Percentiles rank a stretch among this genome's conserved stretches.
phyloP scores from a whole-genome alignment of 2,113 vertebrate genomes.

The Puntigrus tetrazona region DNA sequence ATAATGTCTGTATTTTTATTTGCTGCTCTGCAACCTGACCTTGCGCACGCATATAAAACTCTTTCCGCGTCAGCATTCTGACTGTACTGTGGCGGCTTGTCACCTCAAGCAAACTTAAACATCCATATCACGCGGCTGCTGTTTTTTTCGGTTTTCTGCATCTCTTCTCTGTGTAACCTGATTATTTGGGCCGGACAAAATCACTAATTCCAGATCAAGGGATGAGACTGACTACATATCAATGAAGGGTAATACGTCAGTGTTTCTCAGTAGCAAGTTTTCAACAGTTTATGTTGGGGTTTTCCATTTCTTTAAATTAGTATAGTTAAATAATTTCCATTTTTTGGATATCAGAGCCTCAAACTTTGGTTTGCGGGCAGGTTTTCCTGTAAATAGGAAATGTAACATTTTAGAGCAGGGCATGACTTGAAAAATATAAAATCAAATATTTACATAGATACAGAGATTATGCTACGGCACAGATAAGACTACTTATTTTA shows the following conservation, averaged over 20 bases:
- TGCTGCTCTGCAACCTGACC: conserved; percentile 12
- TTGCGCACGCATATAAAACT: neutral
- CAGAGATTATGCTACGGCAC: neutral
- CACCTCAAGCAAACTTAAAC: conserved; percentile 13
- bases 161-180: neutral
- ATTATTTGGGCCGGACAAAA: neutral
- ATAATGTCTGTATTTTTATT: neutral
- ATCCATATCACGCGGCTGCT: neutral
- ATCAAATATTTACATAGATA: neutral
- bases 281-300: neutral
- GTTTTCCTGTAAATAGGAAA: neutral
- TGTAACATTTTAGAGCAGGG: neutral
- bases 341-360: too few relatives aligned
- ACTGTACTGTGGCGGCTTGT: neutral
- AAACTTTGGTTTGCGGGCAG: too few relatives aligned
- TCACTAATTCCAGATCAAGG: conserved; percentile 31
- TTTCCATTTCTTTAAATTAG: too few relatives aligned
- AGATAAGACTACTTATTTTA: neutral
- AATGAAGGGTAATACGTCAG: neutral
- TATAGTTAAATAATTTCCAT: too few relatives aligned
- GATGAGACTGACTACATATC: conserved; percentile 1
- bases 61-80: conserved; percentile 11
- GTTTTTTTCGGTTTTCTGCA: neutral
- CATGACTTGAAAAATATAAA: neutral
- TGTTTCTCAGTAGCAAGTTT: neutral